Conservation (phyloP, 2,113 vertebrate genomes). For the Grus americana region DNA sequence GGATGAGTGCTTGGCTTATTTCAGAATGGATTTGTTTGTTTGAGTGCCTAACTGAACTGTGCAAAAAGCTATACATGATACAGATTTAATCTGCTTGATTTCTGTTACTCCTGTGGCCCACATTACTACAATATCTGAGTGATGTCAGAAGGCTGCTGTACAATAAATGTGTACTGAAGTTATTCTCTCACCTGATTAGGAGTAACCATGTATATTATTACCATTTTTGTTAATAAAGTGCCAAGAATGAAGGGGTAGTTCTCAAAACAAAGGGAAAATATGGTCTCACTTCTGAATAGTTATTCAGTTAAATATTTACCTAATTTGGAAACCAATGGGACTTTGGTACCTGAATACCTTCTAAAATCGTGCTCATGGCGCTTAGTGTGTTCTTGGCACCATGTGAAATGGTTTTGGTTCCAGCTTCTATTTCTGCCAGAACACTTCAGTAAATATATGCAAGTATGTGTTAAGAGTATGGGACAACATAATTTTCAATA, state of each 20-base stretch:
- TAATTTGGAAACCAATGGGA: slow-evolving; percentile 25
- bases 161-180: neutral
- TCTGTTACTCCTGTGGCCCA: neutral
- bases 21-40: neutral
- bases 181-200: neutral
- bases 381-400: slow-evolving; percentile 30
- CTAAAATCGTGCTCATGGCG: neutral
- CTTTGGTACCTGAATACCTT: slow-evolving; percentile 43
- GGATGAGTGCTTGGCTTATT: neutral
- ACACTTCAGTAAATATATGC: slow-evolving; percentile 55
- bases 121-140: neutral
- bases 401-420: slow-evolving; percentile 47
- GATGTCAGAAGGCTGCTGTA: neutral
- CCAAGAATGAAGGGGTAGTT: neutral
- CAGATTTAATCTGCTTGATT: neutral
- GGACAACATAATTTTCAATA: slow-evolving; percentile 49
- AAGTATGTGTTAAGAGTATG: slow-evolving; percentile 51
- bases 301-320: slow-evolving; percentile 4
- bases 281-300: neutral
- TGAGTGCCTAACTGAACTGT: neutral
- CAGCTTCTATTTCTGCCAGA: slow-evolving; percentile 69
- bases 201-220: neutral
- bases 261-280: neutral
- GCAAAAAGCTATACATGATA: neutral
- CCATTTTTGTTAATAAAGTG: neutral